Evolutionary conservation across 2,888 invertebrate genomes (phyloP).

Genomic region (Ellobium chinense): DNA sequence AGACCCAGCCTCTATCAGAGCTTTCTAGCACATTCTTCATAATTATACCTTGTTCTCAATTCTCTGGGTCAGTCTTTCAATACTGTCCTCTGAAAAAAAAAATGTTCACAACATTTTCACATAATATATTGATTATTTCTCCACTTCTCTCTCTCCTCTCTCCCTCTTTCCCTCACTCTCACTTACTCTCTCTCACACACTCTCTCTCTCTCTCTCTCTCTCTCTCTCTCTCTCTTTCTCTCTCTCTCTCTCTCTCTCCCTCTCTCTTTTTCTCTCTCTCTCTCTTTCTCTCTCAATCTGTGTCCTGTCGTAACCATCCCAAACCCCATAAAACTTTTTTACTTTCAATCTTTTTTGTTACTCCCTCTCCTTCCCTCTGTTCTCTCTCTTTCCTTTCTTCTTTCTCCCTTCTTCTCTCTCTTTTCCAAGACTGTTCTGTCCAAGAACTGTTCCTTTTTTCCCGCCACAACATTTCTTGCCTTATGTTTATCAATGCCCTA

Average conservation of each 20-base stretch:
- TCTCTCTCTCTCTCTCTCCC: slow-evolving; percentile 16
- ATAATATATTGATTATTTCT: no score
- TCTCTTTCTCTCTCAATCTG: not conserved
- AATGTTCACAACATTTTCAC: no score
- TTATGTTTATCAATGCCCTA: no score
- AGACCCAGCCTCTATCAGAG: no score
- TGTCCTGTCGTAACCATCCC: not conserved
- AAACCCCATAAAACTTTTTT: not conserved
- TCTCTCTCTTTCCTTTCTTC: not conserved
- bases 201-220: slow-evolving; percentile 39
- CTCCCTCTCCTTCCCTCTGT: not conserved
- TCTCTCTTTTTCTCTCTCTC: not conserved
- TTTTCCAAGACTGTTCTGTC: no score
- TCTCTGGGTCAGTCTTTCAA: no score
- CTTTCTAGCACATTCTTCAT: no score
- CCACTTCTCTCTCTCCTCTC: slow-evolving; percentile 26
- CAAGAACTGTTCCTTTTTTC: no score
- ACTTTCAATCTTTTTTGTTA: not conserved
- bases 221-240: slow-evolving; percentile 12
- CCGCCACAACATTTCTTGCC: no score
- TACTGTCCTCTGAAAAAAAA: no score
- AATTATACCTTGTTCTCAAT: no score
- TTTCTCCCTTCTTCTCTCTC: not conserved
- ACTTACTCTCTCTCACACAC: slow-evolving; percentile 14
- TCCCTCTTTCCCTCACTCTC: slow-evolving; percentile 28